Conservation (phyloP, 2,113 vertebrate genomes). For the Corydoras sp. region DNA sequence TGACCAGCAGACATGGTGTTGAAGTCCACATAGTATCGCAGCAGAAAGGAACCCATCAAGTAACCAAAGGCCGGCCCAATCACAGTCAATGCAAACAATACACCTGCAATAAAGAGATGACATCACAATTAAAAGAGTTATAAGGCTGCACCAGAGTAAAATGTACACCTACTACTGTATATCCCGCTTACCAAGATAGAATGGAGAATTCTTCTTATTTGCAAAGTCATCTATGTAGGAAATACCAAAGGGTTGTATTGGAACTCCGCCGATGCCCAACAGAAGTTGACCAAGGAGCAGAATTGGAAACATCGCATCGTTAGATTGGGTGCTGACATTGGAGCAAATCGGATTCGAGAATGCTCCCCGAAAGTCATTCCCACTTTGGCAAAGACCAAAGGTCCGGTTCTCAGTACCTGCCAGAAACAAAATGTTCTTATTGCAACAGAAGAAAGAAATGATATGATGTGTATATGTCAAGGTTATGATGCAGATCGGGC, state of each 20-base stretch:
- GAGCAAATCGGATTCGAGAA: constrained; percentile 56
- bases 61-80: constrained; percentile 82
- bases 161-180: no score
- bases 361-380: fast-evolving
- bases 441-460: not conserved
- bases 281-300: constrained; percentile 80
- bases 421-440: not conserved
- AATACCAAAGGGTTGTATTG: constrained; percentile 95
- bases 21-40: constrained; percentile 81
- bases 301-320: constrained; percentile 64
- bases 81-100: constrained; percentile 79
- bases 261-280: constrained; percentile 78
- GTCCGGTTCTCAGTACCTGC: constrained; percentile 53
- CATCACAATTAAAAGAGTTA: not conserved
- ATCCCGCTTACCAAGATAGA: constrained; percentile 77
- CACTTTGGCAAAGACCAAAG: constrained; percentile 60
- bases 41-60: constrained; percentile 73
- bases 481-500: no score
- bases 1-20: constrained; percentile 73
- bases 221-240: constrained; percentile 93
- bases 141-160: not conserved
- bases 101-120: constrained; percentile 60
- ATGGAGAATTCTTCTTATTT: constrained; percentile 80
- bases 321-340: constrained; percentile 11
- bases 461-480: not conserved